Conservation (phyloP, 2,888 invertebrate genomes). For the Megalurothrips usitatus region DNA sequence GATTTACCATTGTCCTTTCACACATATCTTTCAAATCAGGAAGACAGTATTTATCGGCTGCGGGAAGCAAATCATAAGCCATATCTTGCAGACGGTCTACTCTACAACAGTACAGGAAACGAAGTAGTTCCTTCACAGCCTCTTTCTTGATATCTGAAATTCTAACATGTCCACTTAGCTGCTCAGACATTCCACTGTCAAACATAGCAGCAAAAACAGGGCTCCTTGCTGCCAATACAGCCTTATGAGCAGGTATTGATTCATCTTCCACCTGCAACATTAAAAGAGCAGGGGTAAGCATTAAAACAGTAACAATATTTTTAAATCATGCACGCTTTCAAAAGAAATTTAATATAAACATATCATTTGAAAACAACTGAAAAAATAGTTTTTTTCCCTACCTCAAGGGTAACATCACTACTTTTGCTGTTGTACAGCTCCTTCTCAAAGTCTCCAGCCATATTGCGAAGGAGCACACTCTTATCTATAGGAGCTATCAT, state of each 20-base stretch:
- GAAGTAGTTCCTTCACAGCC: not conserved
- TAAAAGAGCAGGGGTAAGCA: not conserved
- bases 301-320: not conserved
- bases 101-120: slow-evolving; percentile 10
- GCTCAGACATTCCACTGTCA: slow-evolving; percentile 17
- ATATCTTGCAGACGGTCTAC: slow-evolving; percentile 2
- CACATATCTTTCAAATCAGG: slow-evolving; percentile 17
- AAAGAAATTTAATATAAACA: not conserved
- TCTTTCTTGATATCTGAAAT: slow-evolving; percentile 17
- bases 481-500: slow-evolving; percentile 5
- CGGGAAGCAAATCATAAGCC: slow-evolving; percentile 14
- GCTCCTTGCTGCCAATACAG: not conserved
- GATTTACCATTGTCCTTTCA: slow-evolving; percentile 12
- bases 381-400: not conserved
- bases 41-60: not conserved
- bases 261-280: slow-evolving; percentile 12
- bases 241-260: slow-evolving; percentile 5
- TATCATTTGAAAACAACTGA: not conserved
- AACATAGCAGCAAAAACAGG: slow-evolving; percentile 12
- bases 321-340: too few species aligned
- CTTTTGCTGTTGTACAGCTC: not conserved
- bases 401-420: slow-evolving; percentile 11
- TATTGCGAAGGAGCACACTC: not conserved
- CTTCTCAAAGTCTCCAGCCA: slow-evolving; percentile 2
- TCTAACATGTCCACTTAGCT: slow-evolving; percentile 1